Evolutionary conservation across 2,888 invertebrate species (phyloP), one percentile per base, ranked within the genome.

Genomic region (Amphipoea oculea): DNA sequence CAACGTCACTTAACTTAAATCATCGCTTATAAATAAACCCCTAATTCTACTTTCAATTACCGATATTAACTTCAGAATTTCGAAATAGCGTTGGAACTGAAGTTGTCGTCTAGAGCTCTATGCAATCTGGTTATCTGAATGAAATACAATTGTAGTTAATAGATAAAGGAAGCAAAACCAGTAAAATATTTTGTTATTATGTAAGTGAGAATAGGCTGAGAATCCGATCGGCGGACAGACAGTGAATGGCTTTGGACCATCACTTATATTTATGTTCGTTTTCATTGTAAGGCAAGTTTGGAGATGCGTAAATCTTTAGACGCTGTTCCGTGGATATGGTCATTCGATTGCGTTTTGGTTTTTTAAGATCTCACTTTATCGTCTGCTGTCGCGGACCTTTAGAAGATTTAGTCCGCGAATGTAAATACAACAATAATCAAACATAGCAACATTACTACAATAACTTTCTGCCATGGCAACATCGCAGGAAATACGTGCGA

Each of bases 211-310:
- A 84, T 77, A 90, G 91, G 90, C 90, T 91, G 88, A 90, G 90
- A 93, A 93, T 93, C 91, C 86, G 91, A 90, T 92, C 91, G 91
- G 89, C 88, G 88, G 91, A 90, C 90, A 89, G 90, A 72, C 90
- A 92, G 95, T 95, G 95, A 96, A 94, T 93, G 95, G 95, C 91
- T 90, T 90, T 91, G 90, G 89, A 92, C 92, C 92, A 92, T 94
- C 92, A 92, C 91, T 92, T 92, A 90, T 88, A 89, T 84, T 86
- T 79, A 72, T 76, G 82, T 78, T 54, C 67, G 91, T 94, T 91
- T 93, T 88, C 95, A 93, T 89, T 92, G 81, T 23, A 42, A 85
- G 87, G 48, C 6, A n/a, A 17, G 40, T 68, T 67, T 74, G 7
- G 45, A 86, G 48, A 71, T 63, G 81, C 76, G 45, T 72, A 40